phyloP scores from a whole-genome alignment of 2,113 vertebrate genomes.

The Chauna torquata region DNA sequence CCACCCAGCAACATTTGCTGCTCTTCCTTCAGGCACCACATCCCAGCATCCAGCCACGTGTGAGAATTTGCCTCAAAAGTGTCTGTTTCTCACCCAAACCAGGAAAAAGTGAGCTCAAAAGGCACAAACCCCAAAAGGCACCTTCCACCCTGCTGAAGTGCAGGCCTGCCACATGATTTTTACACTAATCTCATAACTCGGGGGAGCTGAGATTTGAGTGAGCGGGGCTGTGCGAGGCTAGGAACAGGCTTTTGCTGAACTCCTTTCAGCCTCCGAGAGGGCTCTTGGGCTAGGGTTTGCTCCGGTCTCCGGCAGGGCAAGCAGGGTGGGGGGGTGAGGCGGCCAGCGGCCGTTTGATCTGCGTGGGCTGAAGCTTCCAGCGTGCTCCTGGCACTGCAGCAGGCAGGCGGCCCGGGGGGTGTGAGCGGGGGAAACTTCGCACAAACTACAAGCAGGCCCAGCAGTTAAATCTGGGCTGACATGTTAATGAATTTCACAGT shows the following conservation, averaged over 20 bases:
- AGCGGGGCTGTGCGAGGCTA: background rate
- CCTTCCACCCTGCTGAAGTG: fast-evolving
- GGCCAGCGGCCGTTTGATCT: background rate
- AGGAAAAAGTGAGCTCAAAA: background rate
- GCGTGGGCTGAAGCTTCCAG: background rate
- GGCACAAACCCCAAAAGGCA: background rate
- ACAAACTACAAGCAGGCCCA: constrained; percentile 19
- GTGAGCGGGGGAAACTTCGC: background rate
- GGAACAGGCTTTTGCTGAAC: background rate
- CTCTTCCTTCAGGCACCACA: background rate
- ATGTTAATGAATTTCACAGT: constrained; percentile 77
- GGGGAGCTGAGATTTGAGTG: background rate
- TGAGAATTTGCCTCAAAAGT: background rate
- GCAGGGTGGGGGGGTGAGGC: fast-evolving
- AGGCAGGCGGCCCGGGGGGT: background rate
- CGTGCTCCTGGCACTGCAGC: background rate
- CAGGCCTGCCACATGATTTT: constrained; percentile 25
- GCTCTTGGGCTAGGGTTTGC: background rate
- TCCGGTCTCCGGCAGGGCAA: fast-evolving
- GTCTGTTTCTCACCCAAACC: background rate
- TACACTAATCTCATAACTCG: background rate
- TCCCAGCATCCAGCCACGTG: fast-evolving
- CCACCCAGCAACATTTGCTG: background rate
- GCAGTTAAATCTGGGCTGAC: constrained; percentile 67
- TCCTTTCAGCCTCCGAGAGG: background rate